phyloP scores from a whole-genome alignment of 2,113 vertebrate species.

The Clinocottus analis region DNA sequence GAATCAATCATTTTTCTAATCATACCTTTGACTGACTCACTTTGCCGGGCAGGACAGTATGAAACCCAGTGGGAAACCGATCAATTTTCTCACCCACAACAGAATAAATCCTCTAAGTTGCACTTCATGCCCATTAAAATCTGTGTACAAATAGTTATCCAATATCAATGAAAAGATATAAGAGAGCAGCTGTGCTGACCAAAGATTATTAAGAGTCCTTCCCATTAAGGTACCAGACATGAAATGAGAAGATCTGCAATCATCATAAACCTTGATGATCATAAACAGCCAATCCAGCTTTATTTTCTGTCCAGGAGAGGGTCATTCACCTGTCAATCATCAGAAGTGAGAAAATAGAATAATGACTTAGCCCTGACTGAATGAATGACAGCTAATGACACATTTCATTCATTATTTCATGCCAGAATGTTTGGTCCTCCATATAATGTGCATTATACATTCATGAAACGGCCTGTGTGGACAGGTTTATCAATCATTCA shows the following conservation, averaged over 20 bases:
- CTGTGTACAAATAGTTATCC: conserved; percentile 38
- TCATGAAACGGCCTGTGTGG: conserved; percentile 26
- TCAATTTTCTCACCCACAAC: conserved; percentile 58
- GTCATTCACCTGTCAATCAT: conserved; percentile 40
- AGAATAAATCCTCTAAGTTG: conserved; percentile 49
- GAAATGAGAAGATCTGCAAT: conserved; percentile 23
- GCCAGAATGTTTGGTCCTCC: conserved; percentile 6
- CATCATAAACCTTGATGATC: conserved; percentile 3
- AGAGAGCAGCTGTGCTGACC: conserved; percentile 7
- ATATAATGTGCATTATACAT: background rate
- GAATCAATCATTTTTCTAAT: conserved; percentile 41
- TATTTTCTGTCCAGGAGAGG: background rate
- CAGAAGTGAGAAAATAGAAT: conserved; percentile 16
- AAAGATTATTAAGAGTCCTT: conserved; percentile 15
- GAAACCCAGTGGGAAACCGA: conserved; percentile 37
- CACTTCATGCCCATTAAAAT: conserved; percentile 48
- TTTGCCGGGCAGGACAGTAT: conserved; percentile 11
- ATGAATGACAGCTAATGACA: conserved; percentile 3
- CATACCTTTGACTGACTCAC: conserved; percentile 29
- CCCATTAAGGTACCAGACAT: conserved; percentile 15
- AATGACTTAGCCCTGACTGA: conserved; percentile 7
- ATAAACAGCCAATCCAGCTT: conserved; percentile 5
- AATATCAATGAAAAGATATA: conserved; percentile 51
- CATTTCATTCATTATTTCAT: conserved; percentile 28
- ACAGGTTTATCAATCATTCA: conserved; percentile 69